Evolutionary conservation across 1,140 invertebrate genomes (phyloP).

Genomic region (Zelostemma sp.): DNA sequence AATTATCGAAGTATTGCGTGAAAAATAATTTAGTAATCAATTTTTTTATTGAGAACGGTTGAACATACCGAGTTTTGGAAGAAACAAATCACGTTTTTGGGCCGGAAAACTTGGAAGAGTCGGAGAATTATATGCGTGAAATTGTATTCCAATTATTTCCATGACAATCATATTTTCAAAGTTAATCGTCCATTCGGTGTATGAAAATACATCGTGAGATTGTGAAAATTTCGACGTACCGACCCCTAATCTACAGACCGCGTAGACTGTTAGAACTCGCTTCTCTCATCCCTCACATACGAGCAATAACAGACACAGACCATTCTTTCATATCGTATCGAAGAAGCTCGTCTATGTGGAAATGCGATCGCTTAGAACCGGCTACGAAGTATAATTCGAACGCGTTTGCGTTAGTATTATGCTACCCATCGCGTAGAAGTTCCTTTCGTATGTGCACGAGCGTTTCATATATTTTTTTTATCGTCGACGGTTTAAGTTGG

Average conservation of each 20-base stretch:
- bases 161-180: no score
- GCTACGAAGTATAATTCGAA: constrained; percentile 65
- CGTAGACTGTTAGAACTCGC: constrained; percentile 5
- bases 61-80: no score
- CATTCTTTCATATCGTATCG: constrained; percentile 61
- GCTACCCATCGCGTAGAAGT: constrained; percentile 31
- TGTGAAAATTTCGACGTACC: constrained; percentile 4
- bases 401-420: constrained; percentile 30
- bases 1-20: no score
- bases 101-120: no score
- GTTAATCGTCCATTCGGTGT: no score
- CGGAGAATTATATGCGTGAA: no score
- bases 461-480: constrained; percentile 66
- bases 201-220: no score
- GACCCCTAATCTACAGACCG: constrained; percentile 9
- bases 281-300: constrained; percentile 14
- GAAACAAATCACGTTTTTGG: no score
- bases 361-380: constrained; percentile 68
- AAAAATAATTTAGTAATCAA: no score
- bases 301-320: constrained; percentile 20
- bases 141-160: no score
- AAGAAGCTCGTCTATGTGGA: constrained; percentile 69
- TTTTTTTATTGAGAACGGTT: no score
- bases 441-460: constrained; percentile 33
- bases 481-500: constrained; percentile 55